Percentiles rank a stretch among this genome's conserved stretches.
Conservation (phyloP, 1,140 invertebrate genomes). For the Pogonomyrmex barbatus region DNA sequence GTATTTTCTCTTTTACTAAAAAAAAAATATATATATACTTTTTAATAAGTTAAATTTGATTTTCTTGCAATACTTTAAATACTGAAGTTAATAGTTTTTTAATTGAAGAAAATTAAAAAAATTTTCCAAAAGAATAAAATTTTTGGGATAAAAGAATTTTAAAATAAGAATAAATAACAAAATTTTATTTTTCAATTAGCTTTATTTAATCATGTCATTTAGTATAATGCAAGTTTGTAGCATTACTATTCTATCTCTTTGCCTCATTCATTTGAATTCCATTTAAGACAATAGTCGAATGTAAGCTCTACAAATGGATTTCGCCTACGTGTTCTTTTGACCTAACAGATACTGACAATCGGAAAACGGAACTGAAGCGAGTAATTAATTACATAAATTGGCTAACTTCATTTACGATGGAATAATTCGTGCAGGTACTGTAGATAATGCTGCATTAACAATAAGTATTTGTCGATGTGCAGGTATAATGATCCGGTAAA, state of each 20-base stretch:
- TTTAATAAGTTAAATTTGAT: constrained; percentile 1
- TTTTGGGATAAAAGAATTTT: neutral
- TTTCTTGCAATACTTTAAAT: neutral
- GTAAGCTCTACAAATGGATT: constrained; percentile 30
- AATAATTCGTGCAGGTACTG: constrained; percentile 55
- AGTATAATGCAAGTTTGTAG: neutral
- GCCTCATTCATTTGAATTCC: neutral
- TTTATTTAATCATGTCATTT: neutral
- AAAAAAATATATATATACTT: neutral
- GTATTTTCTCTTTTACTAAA: neutral
- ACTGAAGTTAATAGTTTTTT: neutral
- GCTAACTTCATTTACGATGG: constrained; percentile 61
- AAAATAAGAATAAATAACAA: neutral
- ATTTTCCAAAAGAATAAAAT: neutral
- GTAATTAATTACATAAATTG: constrained; percentile 53
- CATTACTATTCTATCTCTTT: constrained; percentile 27
- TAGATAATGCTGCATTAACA: constrained; percentile 67
- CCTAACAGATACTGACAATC: neutral
- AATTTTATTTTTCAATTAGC: neutral
- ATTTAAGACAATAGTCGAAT: constrained; percentile 39
- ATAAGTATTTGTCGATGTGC: constrained; percentile 41
- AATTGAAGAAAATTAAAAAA: neutral
- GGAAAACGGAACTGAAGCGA: constrained; percentile 21
- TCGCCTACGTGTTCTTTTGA: constrained; percentile 29
- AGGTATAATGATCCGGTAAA: constrained; percentile 65